Evolutionary conservation across 2,888 invertebrate genomes (phyloP), one percentile per base, ranked within the genome.

Genomic region (Metellina segmentata): DNA sequence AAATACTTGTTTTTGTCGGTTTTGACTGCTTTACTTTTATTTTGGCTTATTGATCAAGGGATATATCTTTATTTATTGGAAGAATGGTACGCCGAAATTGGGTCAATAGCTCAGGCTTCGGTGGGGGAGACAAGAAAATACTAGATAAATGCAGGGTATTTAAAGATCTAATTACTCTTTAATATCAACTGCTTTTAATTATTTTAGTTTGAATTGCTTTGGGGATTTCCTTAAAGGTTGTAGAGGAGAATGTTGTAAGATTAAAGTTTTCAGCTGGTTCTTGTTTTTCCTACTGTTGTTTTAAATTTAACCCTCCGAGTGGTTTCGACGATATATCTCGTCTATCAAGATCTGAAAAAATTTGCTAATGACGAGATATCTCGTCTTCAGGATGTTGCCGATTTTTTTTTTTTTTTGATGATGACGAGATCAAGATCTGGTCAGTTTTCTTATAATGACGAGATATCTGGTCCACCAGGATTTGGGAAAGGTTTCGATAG

Each of bases 1-100:
- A 89, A 89, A 83, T 83, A 89, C 89, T 70, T 77, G 70, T 83
- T 83, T 89, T 88, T 88, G 79, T 72, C 61, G 61, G 48, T 79
- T 79, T 89, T 77, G 77, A 71, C 70, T 70, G 69, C 34, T 78
- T 69, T 83, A 75, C n/a, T 78, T 71, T 75, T 85, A 61, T 85
- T 75, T 77, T 69, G 69, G 85, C 69, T 83, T 83, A 53, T 83
- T 72, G 72, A 83, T 74, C 72, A 49, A 52, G 34, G 52, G 34
- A 20, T 52, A 74, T 16, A 34, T 72, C 16, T 51, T 53, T 83
- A 53, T 61, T 79, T 61, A 61, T 79, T 61, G 61, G 16, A 52
- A 20, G 52, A 75, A 34, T 79, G 61, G 61, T 61, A 34, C 11
- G 61, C 61, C 53, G 20, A 79, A 79, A 79, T 20, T 61, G 34